Evolutionary conservation across 2,888 invertebrate species (phyloP).

Genomic region (Epistrophe grossulariae): DNA sequence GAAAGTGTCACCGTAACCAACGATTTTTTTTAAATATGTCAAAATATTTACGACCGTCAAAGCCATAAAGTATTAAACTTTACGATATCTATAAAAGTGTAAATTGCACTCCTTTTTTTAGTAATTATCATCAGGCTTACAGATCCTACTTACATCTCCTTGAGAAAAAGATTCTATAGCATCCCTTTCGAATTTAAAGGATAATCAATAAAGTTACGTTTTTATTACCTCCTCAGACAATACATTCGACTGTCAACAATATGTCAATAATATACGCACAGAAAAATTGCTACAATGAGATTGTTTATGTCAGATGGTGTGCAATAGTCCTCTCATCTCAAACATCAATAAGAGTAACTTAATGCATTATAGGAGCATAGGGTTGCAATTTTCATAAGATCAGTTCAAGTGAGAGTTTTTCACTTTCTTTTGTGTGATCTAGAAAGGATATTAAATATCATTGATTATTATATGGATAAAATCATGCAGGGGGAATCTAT

Average conservation of each 20-base stretch:
- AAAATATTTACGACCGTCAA: slow-evolving; percentile 69
- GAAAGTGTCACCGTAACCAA: slow-evolving; percentile 28
- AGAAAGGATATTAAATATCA: slow-evolving; percentile 47
- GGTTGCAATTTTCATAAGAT: slow-evolving; percentile 59
- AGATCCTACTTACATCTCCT: slow-evolving; percentile 28
- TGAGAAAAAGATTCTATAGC: slow-evolving; percentile 26
- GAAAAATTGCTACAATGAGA: slow-evolving; percentile 57
- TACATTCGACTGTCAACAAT: slow-evolving; percentile 68
- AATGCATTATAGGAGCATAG: slow-evolving; percentile 22
- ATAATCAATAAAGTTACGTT: slow-evolving; percentile 73
- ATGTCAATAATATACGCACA: slow-evolving; percentile 70
- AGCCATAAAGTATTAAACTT: slow-evolving; percentile 67
- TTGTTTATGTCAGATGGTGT: slow-evolving; percentile 60
- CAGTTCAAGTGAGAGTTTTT: slow-evolving; percentile 69
- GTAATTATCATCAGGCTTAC: slow-evolving; percentile 53
- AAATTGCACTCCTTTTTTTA: slow-evolving; percentile 51
- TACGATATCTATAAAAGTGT: slow-evolving; percentile 67
- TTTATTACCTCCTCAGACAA: slow-evolving; percentile 72
- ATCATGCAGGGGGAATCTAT: slow-evolving; percentile 20
- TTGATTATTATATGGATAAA: slow-evolving; percentile 17
- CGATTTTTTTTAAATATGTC: slow-evolving; percentile 37
- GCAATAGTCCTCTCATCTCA: slow-evolving; percentile 13
- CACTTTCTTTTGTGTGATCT: slow-evolving; percentile 59
- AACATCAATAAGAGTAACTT: slow-evolving; percentile 14
- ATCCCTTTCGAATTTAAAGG: slow-evolving; percentile 53